Base-by-base conservation (phyloP, 2,888 invertebrate species). In the Caenorhabditis sp. region DNA sequence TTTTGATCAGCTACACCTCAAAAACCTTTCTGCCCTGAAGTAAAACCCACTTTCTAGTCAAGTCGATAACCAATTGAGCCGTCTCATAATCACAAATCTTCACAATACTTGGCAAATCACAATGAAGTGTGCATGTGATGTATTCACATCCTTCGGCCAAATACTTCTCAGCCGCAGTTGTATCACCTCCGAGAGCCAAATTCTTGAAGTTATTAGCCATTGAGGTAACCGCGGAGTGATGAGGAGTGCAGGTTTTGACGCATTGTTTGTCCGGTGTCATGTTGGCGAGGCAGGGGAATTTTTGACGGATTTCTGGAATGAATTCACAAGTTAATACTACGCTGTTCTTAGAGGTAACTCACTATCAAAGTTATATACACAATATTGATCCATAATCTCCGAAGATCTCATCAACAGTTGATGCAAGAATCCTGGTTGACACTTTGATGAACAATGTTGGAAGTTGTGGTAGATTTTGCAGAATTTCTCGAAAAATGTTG, bases 341-440 rank as follows among this genome's bases (percentile, higher is more conserved):
- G 27, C 10, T 10, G 14, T n/a, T n/a, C n/a, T n/a, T 27, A 17
- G n/a, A 23, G 56, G 8, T 56, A 1, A 50, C 26, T 56, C 3
- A 84, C 84, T 82, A 58, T 84, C 74, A 68, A 76, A 85, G 59
- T 86, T 83, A 71, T 83, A 86, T 50, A 86, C 84, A 68, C 86
- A 86, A 59, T 85, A 86, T 64, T 86, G 83, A 59, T 86, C 86
- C 38, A 86, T 84, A 54, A 86, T 83, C 67, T 85, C 85, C 14
- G 85, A 80, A 52, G 76, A 76, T 50, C 84, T 64, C 77, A 78
- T 79, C 26, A 86, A 72, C 17, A 86, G 67, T 56, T 86, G 83
- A 59, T 85, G 86, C 63, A 86, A 74, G 63, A 82, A 86, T 23
- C 85, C 85, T 5, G 83, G 84, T 17, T 81, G 80, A 59, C 86